Conservation (phyloP, 2,888 invertebrate genomes). For the Leptinotarsa juncta region DNA sequence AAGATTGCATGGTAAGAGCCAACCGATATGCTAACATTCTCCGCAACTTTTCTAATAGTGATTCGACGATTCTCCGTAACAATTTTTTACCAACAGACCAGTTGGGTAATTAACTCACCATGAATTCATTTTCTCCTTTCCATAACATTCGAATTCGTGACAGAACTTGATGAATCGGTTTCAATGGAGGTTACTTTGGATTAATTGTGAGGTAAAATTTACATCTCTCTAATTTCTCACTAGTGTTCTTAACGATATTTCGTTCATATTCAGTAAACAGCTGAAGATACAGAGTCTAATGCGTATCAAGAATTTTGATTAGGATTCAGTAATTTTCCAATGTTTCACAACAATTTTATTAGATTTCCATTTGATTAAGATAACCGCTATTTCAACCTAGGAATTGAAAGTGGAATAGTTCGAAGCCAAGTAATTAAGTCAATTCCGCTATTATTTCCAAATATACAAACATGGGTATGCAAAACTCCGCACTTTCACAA, state of each 20-base stretch:
- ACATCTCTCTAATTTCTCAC: background rate
- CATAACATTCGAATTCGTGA: too few relatives aligned
- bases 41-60: too few relatives aligned
- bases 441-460: slow-evolving; percentile 6
- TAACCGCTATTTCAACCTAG: slow-evolving; percentile 6
- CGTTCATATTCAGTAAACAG: background rate
- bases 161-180: too few relatives aligned
- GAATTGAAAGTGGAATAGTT: slow-evolving; percentile 7
- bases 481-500: background rate
- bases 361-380: slow-evolving; percentile 5
- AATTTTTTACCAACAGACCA: too few relatives aligned
- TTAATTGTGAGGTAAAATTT: background rate
- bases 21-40: too few relatives aligned
- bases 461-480: slow-evolving; percentile 1
- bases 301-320: background rate
- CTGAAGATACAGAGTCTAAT: background rate
- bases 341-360: background rate
- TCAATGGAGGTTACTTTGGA: background rate
- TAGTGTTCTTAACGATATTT: background rate
- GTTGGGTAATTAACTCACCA: too few relatives aligned
- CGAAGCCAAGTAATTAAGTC: background rate
- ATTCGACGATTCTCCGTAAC: too few relatives aligned
- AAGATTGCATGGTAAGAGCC: too few relatives aligned
- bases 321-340: background rate
- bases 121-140: too few relatives aligned